Evolutionary conservation across 64 coral and sea anemone species (phyloP), one percentile per base, ranked within the genome.

Genomic region (Montipora capricornis): DNA sequence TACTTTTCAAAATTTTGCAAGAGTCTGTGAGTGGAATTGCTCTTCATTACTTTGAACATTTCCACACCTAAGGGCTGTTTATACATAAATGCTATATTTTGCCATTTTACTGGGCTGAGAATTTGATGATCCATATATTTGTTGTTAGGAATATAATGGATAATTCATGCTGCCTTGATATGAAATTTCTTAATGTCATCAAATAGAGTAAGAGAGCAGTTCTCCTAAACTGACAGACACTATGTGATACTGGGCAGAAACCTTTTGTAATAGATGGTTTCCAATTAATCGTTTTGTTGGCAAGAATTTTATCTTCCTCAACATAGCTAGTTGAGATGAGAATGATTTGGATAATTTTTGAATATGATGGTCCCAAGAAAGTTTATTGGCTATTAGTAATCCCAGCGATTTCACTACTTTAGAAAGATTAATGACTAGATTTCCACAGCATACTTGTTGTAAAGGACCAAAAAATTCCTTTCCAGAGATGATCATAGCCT

Each of bases 401-500:
- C 80, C 80, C 61, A 83, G 53, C 17, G 62, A 55, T 83, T 83
- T 83, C 19, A 61, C 61, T 44, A 61, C 61, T 24, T 83, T 83
- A 61, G 80, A 61, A 12, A 61, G 20, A 3, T 83, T 20, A 61
- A 83, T 58, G 14, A 29, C 62, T 22, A 62, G 53, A 20, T 19
- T 49, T 83, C 37, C 22, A 19, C 58, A 67, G 14, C 29, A 11
- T 60, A 66, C 80, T 29, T 20, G 19, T 83, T 83, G 80, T 24
- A 83, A 83, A 37, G 80, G 52, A 59, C 80, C 80, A 7, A 67
- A 37, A 67, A 83, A 83, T 55, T 83, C 19, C 16, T 44, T 83
- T 59, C 80, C 47, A 22, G 80, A 83, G 44, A 83, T 83, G 13
- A 61, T 83, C 80, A n/a, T 83, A 60, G 80, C 53, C 1, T 83